Conservation (phyloP, 1,140 invertebrate species). For the Oscheius sp. region DNA sequence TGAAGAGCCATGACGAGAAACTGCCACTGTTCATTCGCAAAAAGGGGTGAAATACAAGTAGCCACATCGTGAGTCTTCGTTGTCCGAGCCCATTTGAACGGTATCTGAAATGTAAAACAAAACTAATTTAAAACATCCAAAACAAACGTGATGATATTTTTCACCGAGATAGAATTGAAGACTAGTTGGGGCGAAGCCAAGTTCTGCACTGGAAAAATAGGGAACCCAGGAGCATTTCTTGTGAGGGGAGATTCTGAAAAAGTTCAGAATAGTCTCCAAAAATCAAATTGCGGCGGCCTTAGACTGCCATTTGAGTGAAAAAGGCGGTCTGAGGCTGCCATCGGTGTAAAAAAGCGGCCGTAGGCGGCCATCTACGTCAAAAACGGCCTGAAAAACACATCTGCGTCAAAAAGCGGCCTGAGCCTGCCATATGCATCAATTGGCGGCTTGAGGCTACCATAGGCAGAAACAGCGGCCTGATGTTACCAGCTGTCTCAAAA, state of each 20-base stretch:
- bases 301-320: no score
- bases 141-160: background rate
- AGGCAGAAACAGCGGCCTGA: no score
- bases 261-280: no score
- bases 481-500: no score
- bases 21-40: conserved; percentile 31
- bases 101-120: conserved; percentile 6
- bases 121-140: background rate
- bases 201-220: background rate
- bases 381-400: no score
- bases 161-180: background rate
- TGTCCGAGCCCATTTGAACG: background rate
- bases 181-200: background rate
- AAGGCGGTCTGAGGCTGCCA: no score
- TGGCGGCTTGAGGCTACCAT: no score
- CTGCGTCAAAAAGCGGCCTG: no score
- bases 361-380: no score
- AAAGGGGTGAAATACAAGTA: conserved; percentile 27
- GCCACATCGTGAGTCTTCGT: conserved; percentile 18
- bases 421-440: no score
- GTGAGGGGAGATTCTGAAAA: conserved; percentile 27
- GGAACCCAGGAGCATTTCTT: conserved; percentile 4
- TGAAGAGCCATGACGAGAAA: conserved; percentile 15
- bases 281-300: no score
- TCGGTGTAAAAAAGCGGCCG: no score